These are phyloP conservation scores for Trichacis sp. DNA, from an alignment of 2,888 invertebrate genomes.

Conservation along the genomic window DNA sequence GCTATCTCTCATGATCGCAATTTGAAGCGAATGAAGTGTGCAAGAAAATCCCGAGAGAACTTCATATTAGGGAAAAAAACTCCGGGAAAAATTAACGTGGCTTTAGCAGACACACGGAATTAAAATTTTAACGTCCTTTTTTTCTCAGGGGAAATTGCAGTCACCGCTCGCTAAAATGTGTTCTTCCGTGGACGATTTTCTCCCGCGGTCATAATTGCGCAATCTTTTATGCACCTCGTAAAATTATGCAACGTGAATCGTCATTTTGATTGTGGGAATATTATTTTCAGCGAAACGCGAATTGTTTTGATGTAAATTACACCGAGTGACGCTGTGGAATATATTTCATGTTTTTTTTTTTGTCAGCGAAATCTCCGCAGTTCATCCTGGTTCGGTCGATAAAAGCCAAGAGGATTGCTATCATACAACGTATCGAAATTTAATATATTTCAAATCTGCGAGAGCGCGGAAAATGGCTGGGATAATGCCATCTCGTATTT, in stretches of 20 bases:
- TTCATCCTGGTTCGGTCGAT: constrained; percentile 11
- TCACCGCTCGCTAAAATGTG: too few relatives aligned
- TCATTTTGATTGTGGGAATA: not conserved
- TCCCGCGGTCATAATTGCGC: not conserved
- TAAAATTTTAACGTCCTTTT: not conserved
- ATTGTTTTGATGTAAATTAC: too few relatives aligned
- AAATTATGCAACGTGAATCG: not conserved
- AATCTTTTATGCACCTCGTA: not conserved
- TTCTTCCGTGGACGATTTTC: too few relatives aligned
- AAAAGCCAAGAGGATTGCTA: constrained; percentile 24
- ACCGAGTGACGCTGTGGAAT: too few relatives aligned
- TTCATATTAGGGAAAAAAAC: too few relatives aligned
- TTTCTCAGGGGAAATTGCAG: too few relatives aligned
- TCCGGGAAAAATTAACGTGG: too few relatives aligned
- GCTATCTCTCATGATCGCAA: constrained; percentile 10
- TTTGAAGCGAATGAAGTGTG: not conserved
- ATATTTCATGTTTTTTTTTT: too few relatives aligned
- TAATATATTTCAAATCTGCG: constrained; percentile 31
- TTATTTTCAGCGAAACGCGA: not conserved
- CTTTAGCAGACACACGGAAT: too few relatives aligned
- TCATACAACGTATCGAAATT: constrained; percentile 25
- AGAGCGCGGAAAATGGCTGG: constrained; percentile 18
- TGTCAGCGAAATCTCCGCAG: not conserved
- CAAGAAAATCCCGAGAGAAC: not conserved
- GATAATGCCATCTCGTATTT: constrained; percentile 28